Conservation (phyloP, 1,140 invertebrate genomes). For the Olivierus martensii region DNA sequence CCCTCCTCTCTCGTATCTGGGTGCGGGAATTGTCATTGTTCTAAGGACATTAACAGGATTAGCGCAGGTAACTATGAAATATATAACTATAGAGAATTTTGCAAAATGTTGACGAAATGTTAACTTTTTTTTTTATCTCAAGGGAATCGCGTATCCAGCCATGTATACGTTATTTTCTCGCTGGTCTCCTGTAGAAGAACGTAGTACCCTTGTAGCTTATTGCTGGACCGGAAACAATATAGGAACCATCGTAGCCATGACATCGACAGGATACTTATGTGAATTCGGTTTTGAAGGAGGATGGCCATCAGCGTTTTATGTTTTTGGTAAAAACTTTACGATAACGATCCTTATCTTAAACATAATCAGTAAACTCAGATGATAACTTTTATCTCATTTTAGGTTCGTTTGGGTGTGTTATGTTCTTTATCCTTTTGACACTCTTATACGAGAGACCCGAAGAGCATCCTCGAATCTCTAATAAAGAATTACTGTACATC, state of each 20-base stretch:
- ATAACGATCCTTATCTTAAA: too few relatives aligned
- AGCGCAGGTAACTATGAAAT: background rate
- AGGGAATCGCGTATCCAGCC: conserved; percentile 12
- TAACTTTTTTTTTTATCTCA: too few relatives aligned
- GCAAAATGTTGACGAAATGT: too few relatives aligned
- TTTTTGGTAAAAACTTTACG: conserved; percentile 47
- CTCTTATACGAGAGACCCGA: conserved; percentile 56
- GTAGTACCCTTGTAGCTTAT: conserved; percentile 7
- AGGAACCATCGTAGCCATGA: conserved; percentile 23
- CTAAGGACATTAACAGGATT: background rate
- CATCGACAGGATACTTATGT: conserved; percentile 27
- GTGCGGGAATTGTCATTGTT: background rate
- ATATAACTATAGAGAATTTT: too few relatives aligned
- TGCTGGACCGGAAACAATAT: conserved; percentile 22
- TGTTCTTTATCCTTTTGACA: too few relatives aligned
- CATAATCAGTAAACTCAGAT: too few relatives aligned
- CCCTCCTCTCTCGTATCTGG: background rate
- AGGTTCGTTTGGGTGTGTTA: too few relatives aligned
- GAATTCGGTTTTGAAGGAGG: conserved; percentile 29
- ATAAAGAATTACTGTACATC: conserved; percentile 71
- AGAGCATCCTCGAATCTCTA: conserved; percentile 67
- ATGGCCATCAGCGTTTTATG: conserved; percentile 58
- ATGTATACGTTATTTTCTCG: conserved; percentile 28
- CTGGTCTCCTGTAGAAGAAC: conserved; percentile 18
- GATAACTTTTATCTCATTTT: too few relatives aligned